These are phyloP conservation scores for Seira sanloemensis DNA, from an alignment of 2,888 invertebrate genomes.

Conservation along the genomic window DNA sequence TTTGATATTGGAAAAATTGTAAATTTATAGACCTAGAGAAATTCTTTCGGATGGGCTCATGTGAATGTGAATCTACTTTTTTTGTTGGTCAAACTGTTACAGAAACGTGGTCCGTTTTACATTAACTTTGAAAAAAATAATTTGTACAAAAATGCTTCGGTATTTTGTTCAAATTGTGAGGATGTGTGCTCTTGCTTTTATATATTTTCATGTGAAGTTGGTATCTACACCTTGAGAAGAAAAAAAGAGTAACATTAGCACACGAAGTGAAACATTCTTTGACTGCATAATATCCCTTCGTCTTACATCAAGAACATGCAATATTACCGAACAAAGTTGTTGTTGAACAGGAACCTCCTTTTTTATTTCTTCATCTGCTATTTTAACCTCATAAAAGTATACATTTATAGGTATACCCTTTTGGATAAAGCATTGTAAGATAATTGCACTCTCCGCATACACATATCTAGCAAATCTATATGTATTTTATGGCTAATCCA, in stretches of 20 bases:
- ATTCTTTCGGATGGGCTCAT: too few relatives aligned
- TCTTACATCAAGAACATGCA: background rate
- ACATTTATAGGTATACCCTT: too few relatives aligned
- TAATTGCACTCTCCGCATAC: background rate
- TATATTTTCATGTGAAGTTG: too few relatives aligned
- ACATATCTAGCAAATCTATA: background rate
- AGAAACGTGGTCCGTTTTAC: too few relatives aligned
- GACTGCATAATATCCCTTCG: too few relatives aligned
- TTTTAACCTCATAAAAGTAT: slow-evolving; percentile 10
- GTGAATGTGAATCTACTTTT: too few relatives aligned
- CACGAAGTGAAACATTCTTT: background rate
- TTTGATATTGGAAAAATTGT: too few relatives aligned
- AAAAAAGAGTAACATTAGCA: background rate
- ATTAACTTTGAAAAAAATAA: too few relatives aligned
- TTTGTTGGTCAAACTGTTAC: too few relatives aligned
- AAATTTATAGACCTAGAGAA: too few relatives aligned
- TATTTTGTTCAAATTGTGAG: background rate
- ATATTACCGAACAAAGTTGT: slow-evolving; percentile 9
- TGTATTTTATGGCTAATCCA: slow-evolving; percentile 7
- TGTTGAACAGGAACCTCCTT: slow-evolving; percentile 16
- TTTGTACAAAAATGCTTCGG: too few relatives aligned
- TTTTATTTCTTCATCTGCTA: slow-evolving; percentile 16
- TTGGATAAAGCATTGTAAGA: slow-evolving; percentile 8
- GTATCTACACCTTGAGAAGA: too few relatives aligned
- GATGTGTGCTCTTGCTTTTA: background rate